phyloP scores from a whole-genome alignment of 2,797 vertebrate genomes.

The Notolabrus celidotus region DNA sequence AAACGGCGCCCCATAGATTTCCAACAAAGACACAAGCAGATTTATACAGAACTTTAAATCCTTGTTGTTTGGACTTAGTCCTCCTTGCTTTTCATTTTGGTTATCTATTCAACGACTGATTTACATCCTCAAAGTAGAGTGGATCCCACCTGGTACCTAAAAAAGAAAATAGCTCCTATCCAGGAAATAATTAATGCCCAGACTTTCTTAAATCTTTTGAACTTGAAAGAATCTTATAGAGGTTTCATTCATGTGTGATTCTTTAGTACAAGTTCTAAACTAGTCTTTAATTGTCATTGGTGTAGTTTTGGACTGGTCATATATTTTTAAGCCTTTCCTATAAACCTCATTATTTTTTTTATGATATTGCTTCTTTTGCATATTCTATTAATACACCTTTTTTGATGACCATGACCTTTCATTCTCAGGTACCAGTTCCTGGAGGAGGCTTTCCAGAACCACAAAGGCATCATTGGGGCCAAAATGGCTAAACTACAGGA shows the following conservation, averaged over 20 bases:
- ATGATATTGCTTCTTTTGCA: no score
- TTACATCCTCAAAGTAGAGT: not conserved
- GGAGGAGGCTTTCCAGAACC: slow-evolving; percentile 98
- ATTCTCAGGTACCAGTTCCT: slow-evolving; percentile 95
- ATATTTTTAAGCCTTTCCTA: no score
- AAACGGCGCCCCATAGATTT: not conserved
- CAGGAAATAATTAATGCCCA: not conserved
- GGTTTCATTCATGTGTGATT: not conserved
- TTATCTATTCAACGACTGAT: not conserved
- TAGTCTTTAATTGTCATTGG: no score
- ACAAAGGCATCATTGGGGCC: slow-evolving; percentile 95
- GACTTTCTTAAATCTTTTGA: not conserved
- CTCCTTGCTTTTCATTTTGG: not conserved
- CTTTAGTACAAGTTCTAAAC: no score
- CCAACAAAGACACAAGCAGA: not conserved
- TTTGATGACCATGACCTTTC: not conserved
- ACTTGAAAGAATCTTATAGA: no score
- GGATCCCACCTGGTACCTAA: not conserved
- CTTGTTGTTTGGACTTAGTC: not conserved
- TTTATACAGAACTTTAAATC: not conserved
- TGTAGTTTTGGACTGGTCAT: no score
- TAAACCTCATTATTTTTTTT: no score
- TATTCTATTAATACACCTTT: not conserved
- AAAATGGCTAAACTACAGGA: slow-evolving; percentile 95
- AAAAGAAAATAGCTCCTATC: not conserved